Base-by-base conservation (phyloP, 1,140 invertebrate genomes). In the Atta texana region DNA sequence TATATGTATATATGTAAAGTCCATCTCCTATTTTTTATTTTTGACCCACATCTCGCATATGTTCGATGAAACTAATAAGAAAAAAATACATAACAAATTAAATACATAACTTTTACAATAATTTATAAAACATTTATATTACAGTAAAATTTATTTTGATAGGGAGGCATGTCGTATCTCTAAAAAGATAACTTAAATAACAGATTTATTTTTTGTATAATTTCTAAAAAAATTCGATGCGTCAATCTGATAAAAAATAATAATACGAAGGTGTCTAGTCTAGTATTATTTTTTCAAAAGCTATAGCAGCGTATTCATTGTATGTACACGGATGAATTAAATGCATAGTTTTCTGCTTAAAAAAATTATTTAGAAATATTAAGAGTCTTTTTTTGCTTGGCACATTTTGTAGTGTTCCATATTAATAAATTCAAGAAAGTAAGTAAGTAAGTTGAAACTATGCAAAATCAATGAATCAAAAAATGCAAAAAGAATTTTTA, bases 401-500 rank as follows among this genome's bases (percentile, higher is more conserved):
- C n/a, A 24, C 8, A 34, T 16, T 18, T 28, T 28, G 24, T 53
- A 12, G 14, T 14, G 18, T 55, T 14, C 1, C 16, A 68, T 16
- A 0, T 31, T 12, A 66, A 78, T 68, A 80, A 80, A 80, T 69
- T 80, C 16, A 39, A 68, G 34, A 44, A 68, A n/a, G n/a, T n/a
- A 44, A 10, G n/a, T 18, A 39, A 53, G 28, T 4, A 55, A 55
- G 28, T 80, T 4, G n/a, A 53, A n/a, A 21, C 31, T 69, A 39
- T 80, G 31, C 31, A 31, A 31, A 31, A 31, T 31, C 31, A 5
- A 31, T 31, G 3, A 31, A 31, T 31, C 4, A 31, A 31, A 31
- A 31, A 80, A 68, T 80, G 61, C 28, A 59, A 80, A 80, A 80
- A 80, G 28, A 55, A 69, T 68, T 34, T 53, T 69, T 2, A 14